Base-by-base conservation (phyloP, 2,113 vertebrate species). In the Elephas maximus region DNA sequence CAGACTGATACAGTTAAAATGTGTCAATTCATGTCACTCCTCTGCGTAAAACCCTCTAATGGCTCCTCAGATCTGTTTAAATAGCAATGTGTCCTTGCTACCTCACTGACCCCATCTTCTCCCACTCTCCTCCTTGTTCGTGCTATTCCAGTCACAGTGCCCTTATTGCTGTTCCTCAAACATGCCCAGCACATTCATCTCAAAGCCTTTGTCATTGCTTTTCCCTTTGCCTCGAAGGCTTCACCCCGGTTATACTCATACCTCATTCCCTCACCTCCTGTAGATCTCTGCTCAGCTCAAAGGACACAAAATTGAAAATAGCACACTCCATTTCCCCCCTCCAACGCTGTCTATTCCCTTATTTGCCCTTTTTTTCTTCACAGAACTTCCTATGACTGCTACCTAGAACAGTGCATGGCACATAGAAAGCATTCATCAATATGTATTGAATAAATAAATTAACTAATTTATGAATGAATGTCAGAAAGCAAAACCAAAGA, bases 401-500 rank as follows among this genome's bases (percentile, higher is more conserved):
- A 80, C 57, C 33, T 79, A 74, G 44, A 63, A 79, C 6, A 86
- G 51, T 63, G 33, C n/a, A 21, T n/a, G 33, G 53, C n/a, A 73
- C 24, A 30, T 53, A 53, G 74, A 88, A 90, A 92, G 30, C 63
- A 30, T 26, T 74, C 18, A 45, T 69, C 73, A 63, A 28, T 71
- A 84, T 88, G 53, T 88, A 24, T 88, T 88, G n/a, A 45, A 18
- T 85, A 24, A 78, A 67, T 83, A 26, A 84, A 60, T 48, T 41
- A 48, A 45, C 48, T 28, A 81, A 92, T 30, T 51, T 37, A 45
- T 67, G 37, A 84, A 73, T 45, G 62, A 76, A 69, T 62, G 21
- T 82, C 89, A 93, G 79, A 93, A 95, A 85, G 44, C 57, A 74
- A 88, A 82, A 87, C 74, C 60, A 63, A 83, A 88, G 60, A 67